Base-by-base conservation (phyloP, 2,797 vertebrate species). In the Anas bahamensis region DNA sequence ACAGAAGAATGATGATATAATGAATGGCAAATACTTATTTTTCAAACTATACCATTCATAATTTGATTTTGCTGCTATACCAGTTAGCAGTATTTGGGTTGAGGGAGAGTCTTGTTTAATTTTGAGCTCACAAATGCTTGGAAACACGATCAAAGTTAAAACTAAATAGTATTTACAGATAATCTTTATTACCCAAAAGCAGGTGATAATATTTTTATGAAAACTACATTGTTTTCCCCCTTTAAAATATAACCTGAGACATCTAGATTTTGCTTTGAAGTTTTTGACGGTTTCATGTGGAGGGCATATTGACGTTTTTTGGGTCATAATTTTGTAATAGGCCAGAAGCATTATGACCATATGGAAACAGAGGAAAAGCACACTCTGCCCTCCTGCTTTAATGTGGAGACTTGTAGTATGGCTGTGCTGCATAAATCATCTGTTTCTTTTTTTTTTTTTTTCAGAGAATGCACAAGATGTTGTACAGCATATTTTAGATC, bases 401-500 rank as follows among this genome's bases (percentile, higher is more conserved):
- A 41, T 14, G 13, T 4, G 60, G 39, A 78, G 23, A 41, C 9
- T 3, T 24, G 31, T 39, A 68, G 21, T 29, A 21, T 2, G 74
- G 22, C 56, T 46, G 14, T 42, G 53, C 53, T 48, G 31, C 19
- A 7, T n/a, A 71, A 71, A 64, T 83, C 22, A 81, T 16, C 28
- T 48, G 9, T 21, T 64, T 24, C 17, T 41, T 64, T 42, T n/a
- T 29, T 59, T 61, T 21, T 42, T 42, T 37, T 31, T 61, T 84
- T 11, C 90, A 99, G 99, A 97, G 56, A 99, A 99, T 24, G 98
- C 97, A 1, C 96, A 94, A 18, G 97, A 98, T 17, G 88, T 99
- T 37, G 97, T 98, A 84, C 96, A 97, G 48, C 97, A 98, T 44
- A 98, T 99, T 93, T 96, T 98, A 88, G 89, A 97, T 83, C 97